Evolutionary conservation across 2,797 vertebrate species (phyloP), one percentile per base, ranked within the genome.

Genomic region (Micromesistius poutassou): DNA sequence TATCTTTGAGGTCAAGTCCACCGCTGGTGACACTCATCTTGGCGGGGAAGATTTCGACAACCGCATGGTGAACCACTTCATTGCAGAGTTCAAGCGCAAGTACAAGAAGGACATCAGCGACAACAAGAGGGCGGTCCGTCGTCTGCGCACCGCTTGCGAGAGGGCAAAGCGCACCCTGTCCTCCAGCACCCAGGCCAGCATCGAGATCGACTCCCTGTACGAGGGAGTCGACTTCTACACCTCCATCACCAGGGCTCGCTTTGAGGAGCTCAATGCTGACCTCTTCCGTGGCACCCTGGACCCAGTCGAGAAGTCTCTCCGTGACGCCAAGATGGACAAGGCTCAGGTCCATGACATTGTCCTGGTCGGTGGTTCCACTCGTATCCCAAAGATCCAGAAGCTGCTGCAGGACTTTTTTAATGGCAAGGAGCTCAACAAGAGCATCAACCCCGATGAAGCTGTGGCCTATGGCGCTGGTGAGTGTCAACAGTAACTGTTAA

Each of bases 151-250:
- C 0, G 94, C 94, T 4, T 95, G 94, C 33, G 94, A 95, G 82
- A 89, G 94, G 80, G 94, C 94, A 30, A 95, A 95, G 92, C 93
- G 94, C 75, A 95, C 94, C 19, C 87, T 95, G 83, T 95, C 94
- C 85, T 95, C 94, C 86, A 95, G 94, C 89, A 95, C 94, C 25
- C 94, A 95, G 87, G 94, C 94, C 76, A 95, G 94, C 81, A 95
- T 95, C 16, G 94, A 95, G 82, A 95, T 95, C 1, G 94, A 95
- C 82, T 97, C 96, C 1, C 93, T 97, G 31, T 97, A 92, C 9
- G 96, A 97, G 86, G 96, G 96, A 72, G 88, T 96, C 0, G 96
- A 97, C 81, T 96, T 97, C 91, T 97, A 97, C 86, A 97, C 96
- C 0, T 96, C 96, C 42, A 94, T 97, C 89, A 96, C 96, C 66